A percentile compares a stretch with the other conserved stretches of the same genome.
Conservation (phyloP, 2,113 vertebrate species). For the Anthoscopus minutus region DNA sequence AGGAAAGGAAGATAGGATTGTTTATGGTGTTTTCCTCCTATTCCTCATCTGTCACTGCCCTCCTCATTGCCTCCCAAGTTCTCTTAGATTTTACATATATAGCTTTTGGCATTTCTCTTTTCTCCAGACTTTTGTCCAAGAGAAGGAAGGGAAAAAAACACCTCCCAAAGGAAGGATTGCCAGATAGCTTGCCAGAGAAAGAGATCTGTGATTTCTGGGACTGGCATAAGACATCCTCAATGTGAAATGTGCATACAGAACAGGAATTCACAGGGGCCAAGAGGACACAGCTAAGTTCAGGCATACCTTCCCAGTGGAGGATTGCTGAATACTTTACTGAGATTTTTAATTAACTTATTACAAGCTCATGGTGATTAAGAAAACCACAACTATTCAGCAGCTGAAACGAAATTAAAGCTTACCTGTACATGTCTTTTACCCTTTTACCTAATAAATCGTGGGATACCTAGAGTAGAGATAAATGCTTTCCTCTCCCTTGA, state of each 20-base stretch:
- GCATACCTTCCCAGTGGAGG: background rate
- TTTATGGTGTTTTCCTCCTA: background rate
- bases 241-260: background rate
- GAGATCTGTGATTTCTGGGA: background rate
- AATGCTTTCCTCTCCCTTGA: background rate
- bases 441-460: too few species aligned
- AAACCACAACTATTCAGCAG: background rate
- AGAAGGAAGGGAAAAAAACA: background rate
- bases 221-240: background rate
- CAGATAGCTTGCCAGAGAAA: background rate
- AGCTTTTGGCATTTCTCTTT: background rate
- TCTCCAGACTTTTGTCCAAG: background rate
- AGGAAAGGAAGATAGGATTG: background rate
- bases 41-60: background rate
- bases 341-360: slow-evolving; percentile 2
- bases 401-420: background rate
- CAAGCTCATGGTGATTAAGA: background rate
- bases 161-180: background rate
- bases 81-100: background rate
- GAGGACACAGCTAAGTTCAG: background rate
- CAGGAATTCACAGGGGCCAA: background rate
- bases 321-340: background rate
- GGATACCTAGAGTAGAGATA: background rate
- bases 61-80: background rate
- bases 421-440: background rate